These are phyloP conservation scores for Motacilla alba DNA, from an alignment of 2,113 vertebrate species.

Conservation along the genomic window DNA sequence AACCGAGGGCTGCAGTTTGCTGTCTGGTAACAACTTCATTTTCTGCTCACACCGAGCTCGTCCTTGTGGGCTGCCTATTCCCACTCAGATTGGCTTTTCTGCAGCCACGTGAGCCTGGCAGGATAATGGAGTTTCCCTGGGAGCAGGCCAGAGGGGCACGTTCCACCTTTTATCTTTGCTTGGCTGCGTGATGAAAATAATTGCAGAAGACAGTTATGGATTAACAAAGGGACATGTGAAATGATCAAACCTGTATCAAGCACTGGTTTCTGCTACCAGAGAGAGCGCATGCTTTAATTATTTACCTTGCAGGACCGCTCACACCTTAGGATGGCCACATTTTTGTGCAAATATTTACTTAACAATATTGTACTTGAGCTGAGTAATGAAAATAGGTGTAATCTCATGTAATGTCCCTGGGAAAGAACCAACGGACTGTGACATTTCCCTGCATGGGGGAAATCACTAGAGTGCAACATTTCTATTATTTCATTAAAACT, in stretches of 20 bases:
- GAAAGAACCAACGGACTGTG: slow-evolving; percentile 58
- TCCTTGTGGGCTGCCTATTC: slow-evolving; percentile 69
- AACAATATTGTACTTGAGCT: slow-evolving; percentile 70
- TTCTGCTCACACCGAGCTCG: slow-evolving; percentile 68
- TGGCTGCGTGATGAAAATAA: slow-evolving; percentile 76
- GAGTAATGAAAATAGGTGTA: slow-evolving; percentile 68
- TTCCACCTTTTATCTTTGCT: slow-evolving; percentile 81
- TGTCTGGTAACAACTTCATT: slow-evolving; percentile 83
- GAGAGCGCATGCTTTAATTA: slow-evolving; percentile 75
- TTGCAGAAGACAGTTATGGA: slow-evolving; percentile 83
- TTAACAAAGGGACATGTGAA: slow-evolving; percentile 78
- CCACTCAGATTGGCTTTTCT: slow-evolving; percentile 41
- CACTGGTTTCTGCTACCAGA: slow-evolving; percentile 55
- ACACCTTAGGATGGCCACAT: slow-evolving; percentile 62
- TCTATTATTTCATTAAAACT: slow-evolving; percentile 65
- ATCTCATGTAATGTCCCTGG: slow-evolving; percentile 56
- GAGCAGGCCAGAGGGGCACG: slow-evolving; percentile 61
- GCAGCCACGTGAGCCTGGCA: slow-evolving; percentile 64
- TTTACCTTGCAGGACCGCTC: slow-evolving; percentile 71
- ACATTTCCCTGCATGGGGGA: slow-evolving; percentile 45
- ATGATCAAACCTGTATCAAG: slow-evolving; percentile 78
- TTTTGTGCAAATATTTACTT: slow-evolving; percentile 80
- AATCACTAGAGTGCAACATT: slow-evolving; percentile 10
- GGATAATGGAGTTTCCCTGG: slow-evolving; percentile 76
- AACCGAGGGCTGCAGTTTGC: slow-evolving; percentile 74